Evolutionary conservation across 2,888 invertebrate genomes (phyloP), one percentile per base, ranked within the genome.

Genomic region (Drosophila kanekoi): DNA sequence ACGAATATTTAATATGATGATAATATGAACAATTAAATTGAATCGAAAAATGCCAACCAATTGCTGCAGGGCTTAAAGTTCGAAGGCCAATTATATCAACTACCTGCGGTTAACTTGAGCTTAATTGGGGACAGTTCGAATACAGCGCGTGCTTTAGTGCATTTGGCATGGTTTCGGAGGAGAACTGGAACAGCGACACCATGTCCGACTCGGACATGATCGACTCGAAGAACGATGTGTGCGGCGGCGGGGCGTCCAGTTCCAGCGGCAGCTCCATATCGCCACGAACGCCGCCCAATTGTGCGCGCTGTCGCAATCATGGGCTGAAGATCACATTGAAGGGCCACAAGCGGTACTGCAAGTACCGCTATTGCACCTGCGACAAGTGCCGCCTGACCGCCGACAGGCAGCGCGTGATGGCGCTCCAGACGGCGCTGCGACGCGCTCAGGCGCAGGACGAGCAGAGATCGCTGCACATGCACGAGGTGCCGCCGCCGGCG

Each of bases 341-440:
- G 93, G 98, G 97, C 14, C 98, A 98, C 93, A 98, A 98, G 92
- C 94, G 97, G 33, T 97, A 97, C 93, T 98, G 98, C 94, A 95
- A 95, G 89, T 98, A 94, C 93, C 95, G 97, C 74, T 94, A 95
- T 90, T 98, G 98, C 93, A 94, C 93, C 69, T 98, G 98, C 93
- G 95, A 96, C 78, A 97, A 97, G 93, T 98, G 98, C 92, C 95
- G 95, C 71, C 93, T 97, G 63, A 97, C 98, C 0, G 96, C 96
- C 0, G 97, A 97, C 89, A 93, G 98, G 48, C 98, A 98, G 93
- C 93, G 96, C 16, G 96, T 97, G 63, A 98, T 98, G 98, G 98
- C 98, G 65, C 93, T 94, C 89, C 97, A 97, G 93, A 97, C 97
- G 28, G 97, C 97, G 0, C 91, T 96, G 77, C 92, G 97, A 51